Evolutionary conservation across 2,797 vertebrate species (phyloP).

Genomic region (Pempheris klunzingeri): DNA sequence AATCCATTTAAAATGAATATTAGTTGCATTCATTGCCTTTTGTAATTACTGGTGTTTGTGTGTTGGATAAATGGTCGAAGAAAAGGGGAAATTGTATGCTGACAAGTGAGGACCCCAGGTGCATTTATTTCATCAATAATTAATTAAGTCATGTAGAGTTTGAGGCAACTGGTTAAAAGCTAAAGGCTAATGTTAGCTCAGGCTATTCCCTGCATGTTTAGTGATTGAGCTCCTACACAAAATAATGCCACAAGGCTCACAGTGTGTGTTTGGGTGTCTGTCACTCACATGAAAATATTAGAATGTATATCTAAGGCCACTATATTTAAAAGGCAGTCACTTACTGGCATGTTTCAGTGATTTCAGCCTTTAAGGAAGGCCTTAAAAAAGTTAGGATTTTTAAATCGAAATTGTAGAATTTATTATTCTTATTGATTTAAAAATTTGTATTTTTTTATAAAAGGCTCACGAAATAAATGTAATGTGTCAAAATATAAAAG

Average conservation of each 20-base stretch:
- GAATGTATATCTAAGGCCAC: neutral
- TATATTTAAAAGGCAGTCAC: neutral
- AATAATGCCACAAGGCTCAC: no score
- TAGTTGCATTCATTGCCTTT: no score
- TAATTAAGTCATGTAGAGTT: neutral
- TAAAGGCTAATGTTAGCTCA: neutral
- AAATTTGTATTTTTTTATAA: neutral
- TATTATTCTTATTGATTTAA: neutral
- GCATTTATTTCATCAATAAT: neutral
- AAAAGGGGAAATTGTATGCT: neutral
- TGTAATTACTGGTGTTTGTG: neutral
- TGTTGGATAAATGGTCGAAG: neutral
- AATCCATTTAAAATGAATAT: no score
- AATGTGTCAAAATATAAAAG: no score
- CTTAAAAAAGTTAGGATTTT: neutral
- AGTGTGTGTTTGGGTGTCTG: neutral
- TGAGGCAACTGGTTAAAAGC: slow-evolving; percentile 7
- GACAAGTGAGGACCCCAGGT: neutral
- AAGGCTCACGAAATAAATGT: neutral
- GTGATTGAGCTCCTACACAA: neutral
- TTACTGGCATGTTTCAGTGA: neutral
- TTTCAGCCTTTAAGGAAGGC: neutral
- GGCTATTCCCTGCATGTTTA: neutral
- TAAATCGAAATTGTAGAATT: neutral
- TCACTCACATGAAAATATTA: neutral